Evolutionary conservation across 1,140 invertebrate genomes (phyloP), one percentile per base, ranked within the genome.

Genomic region (Mizuhopecten yessoensis): DNA sequence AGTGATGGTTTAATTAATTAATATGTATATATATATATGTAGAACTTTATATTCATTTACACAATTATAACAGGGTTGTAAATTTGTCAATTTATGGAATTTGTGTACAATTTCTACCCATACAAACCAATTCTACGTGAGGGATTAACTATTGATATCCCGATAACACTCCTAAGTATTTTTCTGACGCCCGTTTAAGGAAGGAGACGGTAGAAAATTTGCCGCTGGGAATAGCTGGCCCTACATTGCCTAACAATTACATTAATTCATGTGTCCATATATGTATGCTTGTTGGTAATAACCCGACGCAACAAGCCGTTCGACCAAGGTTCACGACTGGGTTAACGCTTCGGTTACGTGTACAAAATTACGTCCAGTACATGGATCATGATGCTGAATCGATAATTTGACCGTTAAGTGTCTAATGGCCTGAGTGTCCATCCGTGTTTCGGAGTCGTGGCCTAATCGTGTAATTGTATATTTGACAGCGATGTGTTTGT

Each of bases 171-270:
- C 23, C 23, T 0, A 2, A 75, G 57, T 29, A 75, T 75, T n/a
- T 75, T 75, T 75, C 57, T 75, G n/a, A 75, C n/a, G 57, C 57
- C 57, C n/a, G n/a, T 75, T 75, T 75, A 75, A n/a, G 57, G 57
- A 29, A 75, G 0, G 29, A 75, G 57, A 75, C 57, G n/a, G 57
- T 75, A 49, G 20, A 49, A 49, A 17, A 75, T 75, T 75, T 75
- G 23, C 57, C 57, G 29, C n/a, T 75, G 57, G 57, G 57, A n/a
- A 75, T 75, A n/a, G 57, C 57, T 75, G 23, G 57, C 57, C 57
- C 57, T 75, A 75, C 57, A 75, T 75, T 75, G 23, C 57, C 57
- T 75, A 75, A 75, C 57, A 75, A n/a, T 75, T 75, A 75, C 57
- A 75, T 75, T 75, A 75, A 75, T 75, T 75, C n/a, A 29, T 75